phyloP scores from a whole-genome alignment of 2,888 invertebrate species.

The Amphipyra berbera region DNA sequence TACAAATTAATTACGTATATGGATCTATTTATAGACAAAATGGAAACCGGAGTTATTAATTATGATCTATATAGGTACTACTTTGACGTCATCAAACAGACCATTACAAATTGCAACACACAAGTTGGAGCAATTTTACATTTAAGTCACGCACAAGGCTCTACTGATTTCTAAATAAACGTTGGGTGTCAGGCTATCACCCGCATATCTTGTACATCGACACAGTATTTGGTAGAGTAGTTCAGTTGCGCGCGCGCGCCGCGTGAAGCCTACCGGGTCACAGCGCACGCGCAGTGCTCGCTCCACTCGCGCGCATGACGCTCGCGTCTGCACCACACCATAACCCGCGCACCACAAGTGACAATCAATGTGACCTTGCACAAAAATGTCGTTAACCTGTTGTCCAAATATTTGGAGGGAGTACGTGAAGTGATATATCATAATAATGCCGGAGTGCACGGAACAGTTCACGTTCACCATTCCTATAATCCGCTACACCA shows the following conservation, averaged over 20 bases:
- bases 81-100: conserved; percentile 58
- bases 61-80: conserved; percentile 21
- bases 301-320: conserved; percentile 66
- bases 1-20: conserved; percentile 17
- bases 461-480: conserved; percentile 84
- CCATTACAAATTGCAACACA: conserved; percentile 56
- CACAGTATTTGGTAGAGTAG: conserved; percentile 54
- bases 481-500: conserved; percentile 85
- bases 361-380: conserved; percentile 47
- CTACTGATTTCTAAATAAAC: conserved; percentile 65
- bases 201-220: conserved; percentile 61
- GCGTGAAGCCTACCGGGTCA: conserved; percentile 52
- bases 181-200: conserved; percentile 61
- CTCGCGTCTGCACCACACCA: conserved; percentile 62
- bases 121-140: conserved; percentile 53
- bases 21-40: conserved; percentile 22
- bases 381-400: conserved; percentile 74
- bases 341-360: conserved; percentile 50
- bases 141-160: conserved; percentile 64
- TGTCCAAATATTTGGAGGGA: conserved; percentile 45
- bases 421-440: conserved; percentile 72
- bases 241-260: conserved; percentile 59
- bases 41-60: conserved; percentile 46
- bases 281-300: conserved; percentile 51
- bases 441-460: conserved; percentile 86